A percentile compares a stretch with the other conserved stretches of the same genome.
phyloP scores from a whole-genome alignment of 2,888 invertebrate genomes.

The Galerucella calmariensis region DNA sequence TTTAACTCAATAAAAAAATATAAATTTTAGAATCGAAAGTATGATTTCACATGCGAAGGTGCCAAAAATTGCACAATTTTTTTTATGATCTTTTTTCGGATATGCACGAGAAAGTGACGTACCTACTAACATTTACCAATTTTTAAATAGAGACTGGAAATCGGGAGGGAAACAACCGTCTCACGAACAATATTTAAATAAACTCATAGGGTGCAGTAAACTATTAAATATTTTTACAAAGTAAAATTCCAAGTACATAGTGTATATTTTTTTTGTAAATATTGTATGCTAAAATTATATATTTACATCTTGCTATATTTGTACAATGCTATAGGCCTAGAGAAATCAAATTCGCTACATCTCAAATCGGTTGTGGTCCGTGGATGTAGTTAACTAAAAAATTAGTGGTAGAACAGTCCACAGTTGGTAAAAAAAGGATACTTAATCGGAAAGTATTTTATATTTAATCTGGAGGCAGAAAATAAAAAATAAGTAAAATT shows the following conservation, averaged over 20 bases:
- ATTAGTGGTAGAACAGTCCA: conserved; percentile 24
- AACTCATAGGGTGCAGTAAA: conserved; percentile 60
- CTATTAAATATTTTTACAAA: conserved; percentile 59
- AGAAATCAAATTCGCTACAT: conserved; percentile 58
- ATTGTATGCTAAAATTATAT: conserved; percentile 59
- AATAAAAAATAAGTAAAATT: not conserved
- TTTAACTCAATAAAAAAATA: not conserved
- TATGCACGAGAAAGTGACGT: no score
- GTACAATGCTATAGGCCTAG: conserved; percentile 65
- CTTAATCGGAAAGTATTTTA: not conserved
- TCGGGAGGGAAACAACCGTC: conserved; percentile 30
- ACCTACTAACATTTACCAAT: not conserved
- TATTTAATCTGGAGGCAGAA: not conserved
- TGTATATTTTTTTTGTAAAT: conserved; percentile 66
- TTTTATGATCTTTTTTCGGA: no score
- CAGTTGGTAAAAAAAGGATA: not conserved
- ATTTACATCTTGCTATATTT: conserved; percentile 62
- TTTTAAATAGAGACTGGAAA: not conserved
- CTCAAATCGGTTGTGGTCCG: conserved; percentile 59
- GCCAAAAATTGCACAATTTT: no score
- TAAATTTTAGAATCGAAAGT: no score
- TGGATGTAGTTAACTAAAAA: conserved; percentile 37
- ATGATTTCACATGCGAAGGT: no score
- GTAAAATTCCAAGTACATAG: conserved; percentile 61
- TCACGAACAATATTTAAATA: conserved; percentile 12